Evolutionary conservation across 2,113 vertebrate genomes (phyloP), one percentile per base, ranked within the genome.

Genomic region (Callorhinus ursinus): DNA sequence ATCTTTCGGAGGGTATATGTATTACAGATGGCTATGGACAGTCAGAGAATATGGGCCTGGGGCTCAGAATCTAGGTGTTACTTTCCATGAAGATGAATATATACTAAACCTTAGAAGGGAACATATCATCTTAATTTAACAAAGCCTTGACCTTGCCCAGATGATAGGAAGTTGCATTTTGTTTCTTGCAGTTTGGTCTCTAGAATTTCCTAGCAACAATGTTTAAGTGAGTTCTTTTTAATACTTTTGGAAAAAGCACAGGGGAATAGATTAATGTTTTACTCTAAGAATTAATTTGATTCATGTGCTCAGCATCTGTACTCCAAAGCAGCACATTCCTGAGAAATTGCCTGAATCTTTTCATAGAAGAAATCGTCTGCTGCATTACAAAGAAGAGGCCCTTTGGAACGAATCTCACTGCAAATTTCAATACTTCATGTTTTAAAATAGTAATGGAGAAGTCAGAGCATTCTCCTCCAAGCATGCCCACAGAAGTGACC

Each of bases 281-380:
- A 89, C 49, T 96, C 15, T 36, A 31, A 28, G 21, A 92, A 74
- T 94, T 77, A 36, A 85, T 96, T 95, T 94, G 84, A 90, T 88
- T 97, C 69, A 76, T 61, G 57, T 57, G 80, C 18, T 77, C 51
- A 84, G 57, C 63, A 88, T 77, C 77, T 88, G 28, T 36, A 89
- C 46, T 77, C 74, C 10, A 74, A 94, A 76, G 81, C 15, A 67
- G 24, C 59, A 93, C 42, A 88, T 96, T 96, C 63, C 51, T 74
- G 93, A 96, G 80, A 97, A 96, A 89, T 46, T 83, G 84, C 63
- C 39, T 26, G 88, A 94, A 46, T 90, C 36, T 71, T 72, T 80
- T 42, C 71, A 90, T 0, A 26, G 87, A 90, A 91, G 59, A 95
- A 92, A 84, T 84, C 76, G 21, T 76, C 63, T 4, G 28, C n/a